These are phyloP conservation scores for Onychomys torridus DNA, from an alignment of 2,797 vertebrate species.

Conservation along the genomic window DNA sequence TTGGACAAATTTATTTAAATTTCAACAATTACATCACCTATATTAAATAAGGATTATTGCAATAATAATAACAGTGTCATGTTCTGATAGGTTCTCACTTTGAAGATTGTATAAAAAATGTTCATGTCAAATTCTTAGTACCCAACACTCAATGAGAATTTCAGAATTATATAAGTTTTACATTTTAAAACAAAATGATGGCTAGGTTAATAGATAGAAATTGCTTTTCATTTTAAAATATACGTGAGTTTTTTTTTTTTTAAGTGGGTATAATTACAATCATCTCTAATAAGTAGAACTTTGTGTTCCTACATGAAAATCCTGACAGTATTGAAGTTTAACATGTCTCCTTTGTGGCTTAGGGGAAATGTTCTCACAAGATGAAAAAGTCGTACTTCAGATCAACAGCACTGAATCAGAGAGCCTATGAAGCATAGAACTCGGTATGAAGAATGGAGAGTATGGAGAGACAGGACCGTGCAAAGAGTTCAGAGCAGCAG, in stretches of 20 bases:
- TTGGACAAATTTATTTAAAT: not conserved
- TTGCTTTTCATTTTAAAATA: conserved; percentile 56
- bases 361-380: not conserved
- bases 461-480: not conserved
- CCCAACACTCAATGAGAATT: not conserved
- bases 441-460: not conserved
- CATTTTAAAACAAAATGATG: conserved; percentile 47
- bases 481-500: not conserved
- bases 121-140: not conserved
- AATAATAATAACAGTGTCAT: not conserved
- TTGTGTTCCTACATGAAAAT: conserved; percentile 7
- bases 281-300: not conserved
- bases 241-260: conserved; percentile 1
- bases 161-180: not conserved
- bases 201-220: conserved; percentile 51
- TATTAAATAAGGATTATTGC: not conserved
- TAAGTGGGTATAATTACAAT: conserved; percentile 19
- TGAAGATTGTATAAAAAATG: conserved; percentile 10
- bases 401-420: not conserved
- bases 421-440: not conserved
- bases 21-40: not conserved
- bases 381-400: not conserved
- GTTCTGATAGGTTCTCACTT: not conserved
- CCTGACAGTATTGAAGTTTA: not conserved
- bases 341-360: conserved; percentile 21